A percentile compares a stretch with the other conserved stretches of the same genome.
Evolutionary conservation across 1,140 invertebrate genomes (phyloP).

Genomic region (Drosophila serrata): DNA sequence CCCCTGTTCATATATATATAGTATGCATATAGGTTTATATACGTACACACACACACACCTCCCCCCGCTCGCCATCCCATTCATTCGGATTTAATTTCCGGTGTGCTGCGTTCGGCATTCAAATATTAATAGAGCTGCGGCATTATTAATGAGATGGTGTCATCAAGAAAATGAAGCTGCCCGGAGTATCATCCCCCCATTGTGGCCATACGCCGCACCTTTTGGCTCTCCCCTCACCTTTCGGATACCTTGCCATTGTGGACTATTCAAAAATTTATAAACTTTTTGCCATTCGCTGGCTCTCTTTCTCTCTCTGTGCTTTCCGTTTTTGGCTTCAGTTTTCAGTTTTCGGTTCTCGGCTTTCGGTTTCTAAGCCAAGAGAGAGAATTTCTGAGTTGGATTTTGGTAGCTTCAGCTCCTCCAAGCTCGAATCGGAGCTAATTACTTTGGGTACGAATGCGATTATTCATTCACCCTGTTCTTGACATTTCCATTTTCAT

Average conservation of each 20-base stretch:
- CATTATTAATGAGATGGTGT: constrained; percentile 81
- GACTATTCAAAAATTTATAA: constrained; percentile 75
- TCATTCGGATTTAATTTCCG: constrained; percentile 77
- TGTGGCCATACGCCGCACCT: constrained; percentile 2
- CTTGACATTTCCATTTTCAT: constrained; percentile 42
- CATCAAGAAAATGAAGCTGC: constrained; percentile 80
- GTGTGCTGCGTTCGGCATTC: constrained; percentile 61
- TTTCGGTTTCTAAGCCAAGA: constrained; percentile 24
- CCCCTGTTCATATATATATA: not conserved
- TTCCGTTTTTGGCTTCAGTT: constrained; percentile 11
- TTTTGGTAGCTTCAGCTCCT: not conserved
- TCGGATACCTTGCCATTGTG: constrained; percentile 53
- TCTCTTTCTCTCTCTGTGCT: constrained; percentile 12
- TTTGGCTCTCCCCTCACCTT: constrained; percentile 42
- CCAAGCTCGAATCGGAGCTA: constrained; percentile 8
- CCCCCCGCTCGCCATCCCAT: not conserved
- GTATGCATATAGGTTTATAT: no score
- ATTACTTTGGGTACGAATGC: constrained; percentile 36
- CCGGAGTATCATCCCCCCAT: constrained; percentile 21
- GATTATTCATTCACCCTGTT: constrained; percentile 21
- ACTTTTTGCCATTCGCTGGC: constrained; percentile 44
- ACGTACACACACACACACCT: not conserved
- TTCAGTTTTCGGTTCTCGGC: not conserved
- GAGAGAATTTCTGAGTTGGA: constrained; percentile 21
- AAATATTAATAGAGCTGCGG: constrained; percentile 76